Percentiles rank a stretch among this genome's conserved stretches.
These are phyloP conservation scores for Zoanthus solanderi DNA, from an alignment of 92 coral and sea anemone genomes.

Conservation along the genomic window DNA sequence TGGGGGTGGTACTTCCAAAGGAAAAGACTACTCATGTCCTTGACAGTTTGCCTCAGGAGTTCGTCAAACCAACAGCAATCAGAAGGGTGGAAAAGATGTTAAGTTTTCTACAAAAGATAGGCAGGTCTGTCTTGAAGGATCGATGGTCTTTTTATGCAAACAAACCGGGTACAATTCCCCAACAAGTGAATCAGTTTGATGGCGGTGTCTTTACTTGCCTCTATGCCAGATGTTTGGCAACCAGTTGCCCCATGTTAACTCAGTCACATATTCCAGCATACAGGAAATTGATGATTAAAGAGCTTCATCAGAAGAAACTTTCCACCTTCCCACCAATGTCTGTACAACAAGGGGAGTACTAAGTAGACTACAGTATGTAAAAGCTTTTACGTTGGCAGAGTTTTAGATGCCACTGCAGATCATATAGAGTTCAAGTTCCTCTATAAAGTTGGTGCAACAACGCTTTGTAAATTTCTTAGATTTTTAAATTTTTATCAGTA, in stretches of 20 bases:
- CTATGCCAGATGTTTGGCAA: slow-evolving; percentile 63
- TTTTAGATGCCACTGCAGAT: slow-evolving; percentile 37
- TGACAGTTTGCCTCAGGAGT: slow-evolving; percentile 39
- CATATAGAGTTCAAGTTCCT: slow-evolving; percentile 54
- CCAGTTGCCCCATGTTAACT: slow-evolving; percentile 12
- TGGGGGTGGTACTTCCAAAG: slow-evolving; percentile 45
- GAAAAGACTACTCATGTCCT: slow-evolving; percentile 34
- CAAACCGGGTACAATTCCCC: slow-evolving; percentile 38
- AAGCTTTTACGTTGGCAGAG: slow-evolving; percentile 24
- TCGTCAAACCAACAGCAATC: slow-evolving; percentile 32
- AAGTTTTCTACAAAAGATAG: slow-evolving; percentile 19
- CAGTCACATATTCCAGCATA: slow-evolving; percentile 28
- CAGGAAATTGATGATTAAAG: slow-evolving; percentile 51
- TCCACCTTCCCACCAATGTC: slow-evolving; percentile 57
- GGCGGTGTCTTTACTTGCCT: slow-evolving; percentile 68
- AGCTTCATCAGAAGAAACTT: slow-evolving; percentile 37
- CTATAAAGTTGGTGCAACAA: slow-evolving; percentile 48
- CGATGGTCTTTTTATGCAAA: slow-evolving; percentile 31
- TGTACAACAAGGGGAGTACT: slow-evolving; percentile 58
- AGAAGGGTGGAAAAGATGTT: slow-evolving; percentile 30
- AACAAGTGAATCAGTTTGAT: slow-evolving; percentile 45
- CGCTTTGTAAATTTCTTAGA: not conserved
- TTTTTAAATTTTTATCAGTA: too few species aligned
- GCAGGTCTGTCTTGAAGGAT: not conserved
- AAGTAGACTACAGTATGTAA: slow-evolving; percentile 49